Percentiles rank a stretch among this genome's conserved stretches.
Evolutionary conservation across 2,113 vertebrate genomes (phyloP).

Genomic region (Crotalus helleri): DNA sequence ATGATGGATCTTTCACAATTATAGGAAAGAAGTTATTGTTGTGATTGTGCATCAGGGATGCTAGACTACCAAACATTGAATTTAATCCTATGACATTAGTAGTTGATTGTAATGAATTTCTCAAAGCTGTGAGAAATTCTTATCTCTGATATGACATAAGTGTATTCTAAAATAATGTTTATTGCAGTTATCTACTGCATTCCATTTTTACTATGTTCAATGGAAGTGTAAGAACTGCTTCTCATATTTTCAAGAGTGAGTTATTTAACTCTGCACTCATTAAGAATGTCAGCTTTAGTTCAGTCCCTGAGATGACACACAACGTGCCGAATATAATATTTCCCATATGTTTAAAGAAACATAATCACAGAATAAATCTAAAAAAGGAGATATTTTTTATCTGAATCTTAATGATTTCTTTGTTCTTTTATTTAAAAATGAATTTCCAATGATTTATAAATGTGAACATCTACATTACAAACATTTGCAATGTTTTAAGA

Average conservation of each 20-base stretch:
- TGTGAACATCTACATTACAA: not conserved
- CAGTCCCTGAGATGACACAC: not conserved
- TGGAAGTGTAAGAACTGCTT: not conserved
- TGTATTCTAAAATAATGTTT: conserved; percentile 4
- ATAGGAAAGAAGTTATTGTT: not conserved
- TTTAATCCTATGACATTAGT: not conserved
- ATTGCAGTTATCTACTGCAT: not conserved
- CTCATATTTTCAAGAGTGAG: conserved; percentile 31
- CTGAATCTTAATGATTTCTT: conserved; percentile 1
- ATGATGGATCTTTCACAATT: not conserved
- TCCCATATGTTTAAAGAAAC: conserved; percentile 4
- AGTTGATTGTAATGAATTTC: not conserved
- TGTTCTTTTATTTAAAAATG: not conserved
- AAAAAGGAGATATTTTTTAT: not conserved
- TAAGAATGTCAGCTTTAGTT: conserved; percentile 33
- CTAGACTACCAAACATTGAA: not conserved
- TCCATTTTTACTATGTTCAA: not conserved
- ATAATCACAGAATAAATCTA: not conserved
- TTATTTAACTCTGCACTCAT: conserved; percentile 33
- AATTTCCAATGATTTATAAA: not conserved
- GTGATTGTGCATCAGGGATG: not conserved
- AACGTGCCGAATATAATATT: conserved; percentile 7
- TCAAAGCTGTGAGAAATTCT: not conserved
- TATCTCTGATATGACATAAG: not conserved
- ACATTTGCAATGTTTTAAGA: not conserved